A percentile compares a stretch with the other conserved stretches of the same genome.
These are phyloP conservation scores for Myotis yumanensis DNA, from an alignment of 2,113 vertebrate genomes.

Conservation along the genomic window DNA sequence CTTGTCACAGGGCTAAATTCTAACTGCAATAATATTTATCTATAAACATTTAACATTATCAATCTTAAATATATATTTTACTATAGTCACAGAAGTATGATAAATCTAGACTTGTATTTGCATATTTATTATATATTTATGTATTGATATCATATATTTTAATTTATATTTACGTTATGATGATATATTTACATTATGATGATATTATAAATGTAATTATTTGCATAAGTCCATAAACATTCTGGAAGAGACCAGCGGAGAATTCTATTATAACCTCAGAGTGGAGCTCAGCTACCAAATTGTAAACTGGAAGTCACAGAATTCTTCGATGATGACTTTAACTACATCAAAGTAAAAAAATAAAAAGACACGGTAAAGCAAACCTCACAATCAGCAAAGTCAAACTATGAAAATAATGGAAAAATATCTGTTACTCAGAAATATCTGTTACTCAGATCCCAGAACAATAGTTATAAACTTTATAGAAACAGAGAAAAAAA, in stretches of 20 bases:
- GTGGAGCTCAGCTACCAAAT: background rate
- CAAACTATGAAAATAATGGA: background rate
- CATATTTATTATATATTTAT: background rate
- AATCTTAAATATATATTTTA: background rate
- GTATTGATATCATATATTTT: background rate
- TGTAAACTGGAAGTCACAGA: background rate
- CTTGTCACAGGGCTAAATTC: background rate
- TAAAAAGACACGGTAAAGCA: background rate
- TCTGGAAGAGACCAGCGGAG: background rate
- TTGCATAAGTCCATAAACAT: background rate
- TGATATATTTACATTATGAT: background rate
- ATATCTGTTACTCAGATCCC: background rate
- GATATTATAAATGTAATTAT: background rate
- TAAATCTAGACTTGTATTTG: background rate
- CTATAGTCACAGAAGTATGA: background rate
- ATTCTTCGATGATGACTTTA: background rate
- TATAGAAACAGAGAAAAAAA: background rate
- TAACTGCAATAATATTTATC: background rate
- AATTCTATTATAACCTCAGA: background rate
- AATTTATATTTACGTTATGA: background rate
- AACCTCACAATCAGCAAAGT: background rate
- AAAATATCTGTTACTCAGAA: background rate
- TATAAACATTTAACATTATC: background rate
- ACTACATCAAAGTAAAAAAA: background rate
- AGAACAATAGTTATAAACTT: background rate